These are phyloP conservation scores for Vespertilio murinus DNA, from an alignment of 2,797 vertebrate genomes.

Conservation along the genomic window DNA sequence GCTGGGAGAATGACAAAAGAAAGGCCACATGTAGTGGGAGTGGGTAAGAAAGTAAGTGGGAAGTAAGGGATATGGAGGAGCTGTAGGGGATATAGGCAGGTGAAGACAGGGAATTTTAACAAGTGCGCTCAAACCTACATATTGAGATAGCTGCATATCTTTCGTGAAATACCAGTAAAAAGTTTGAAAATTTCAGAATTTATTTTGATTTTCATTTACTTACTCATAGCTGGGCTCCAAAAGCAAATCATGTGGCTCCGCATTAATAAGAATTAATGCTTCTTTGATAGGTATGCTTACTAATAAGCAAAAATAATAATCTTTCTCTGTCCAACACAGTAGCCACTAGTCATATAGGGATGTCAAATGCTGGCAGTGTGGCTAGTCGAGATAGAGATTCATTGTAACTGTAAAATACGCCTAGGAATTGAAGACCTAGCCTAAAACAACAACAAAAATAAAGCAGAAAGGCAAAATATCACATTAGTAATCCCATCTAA, in stretches of 20 bases:
- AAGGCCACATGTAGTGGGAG: background rate
- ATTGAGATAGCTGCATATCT: background rate
- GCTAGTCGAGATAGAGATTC: background rate
- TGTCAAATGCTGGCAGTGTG: background rate
- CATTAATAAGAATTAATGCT: background rate
- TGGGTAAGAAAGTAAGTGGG: background rate
- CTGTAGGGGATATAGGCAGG: background rate
- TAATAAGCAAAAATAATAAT: background rate
- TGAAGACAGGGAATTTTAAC: background rate
- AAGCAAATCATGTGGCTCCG: background rate
- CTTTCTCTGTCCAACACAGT: background rate
- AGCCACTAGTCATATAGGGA: background rate
- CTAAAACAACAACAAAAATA: background rate
- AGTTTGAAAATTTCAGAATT: background rate
- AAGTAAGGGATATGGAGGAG: background rate
- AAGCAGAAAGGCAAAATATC: background rate
- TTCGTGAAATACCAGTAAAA: background rate
- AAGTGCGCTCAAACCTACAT: background rate
- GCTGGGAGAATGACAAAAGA: background rate
- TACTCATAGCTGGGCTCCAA: background rate
- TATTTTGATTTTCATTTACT: background rate
- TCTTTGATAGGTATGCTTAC: background rate
- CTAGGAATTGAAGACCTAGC: background rate
- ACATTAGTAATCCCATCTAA: background rate
- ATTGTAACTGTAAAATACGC: background rate